A percentile compares a stretch with the other conserved stretches of the same genome.
These are phyloP conservation scores for Ctenopoma kingsleyae DNA, from an alignment of 2,797 vertebrate species.

Conservation along the genomic window DNA sequence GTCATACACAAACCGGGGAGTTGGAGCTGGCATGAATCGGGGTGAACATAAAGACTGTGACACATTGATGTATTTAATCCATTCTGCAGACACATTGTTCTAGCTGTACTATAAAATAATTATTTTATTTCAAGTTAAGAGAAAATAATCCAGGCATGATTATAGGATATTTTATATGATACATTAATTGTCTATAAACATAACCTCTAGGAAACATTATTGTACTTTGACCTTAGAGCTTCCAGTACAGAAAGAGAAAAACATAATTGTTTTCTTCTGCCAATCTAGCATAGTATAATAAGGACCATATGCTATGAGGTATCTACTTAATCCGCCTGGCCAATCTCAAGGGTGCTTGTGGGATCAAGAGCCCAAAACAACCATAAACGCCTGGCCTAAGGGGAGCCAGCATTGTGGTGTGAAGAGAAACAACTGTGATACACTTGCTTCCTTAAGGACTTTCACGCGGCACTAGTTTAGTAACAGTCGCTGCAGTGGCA, in stretches of 20 bases:
- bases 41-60: too few species aligned
- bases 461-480: constrained; percentile 54
- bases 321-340: constrained; percentile 62
- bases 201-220: neutral
- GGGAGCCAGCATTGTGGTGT: constrained; percentile 38
- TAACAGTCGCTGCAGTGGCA: constrained; percentile 55
- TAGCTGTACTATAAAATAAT: neutral
- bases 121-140: neutral
- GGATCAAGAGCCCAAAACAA: constrained; percentile 72
- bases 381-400: constrained; percentile 54
- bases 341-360: constrained; percentile 73
- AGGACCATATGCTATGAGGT: constrained; percentile 59
- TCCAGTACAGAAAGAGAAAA: constrained; percentile 27
- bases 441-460: constrained; percentile 66
- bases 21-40: too few species aligned
- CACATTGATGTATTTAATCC: too few species aligned
- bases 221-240: constrained; percentile 11
- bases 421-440: constrained; percentile 51
- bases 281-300: constrained; percentile 65
- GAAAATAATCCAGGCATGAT: neutral
- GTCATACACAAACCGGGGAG: too few species aligned
- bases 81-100: neutral
- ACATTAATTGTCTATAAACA: too few species aligned
- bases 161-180: neutral
- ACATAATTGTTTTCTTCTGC: constrained; percentile 62